Evolutionary conservation across 2,797 vertebrate species (phyloP).

Genomic region (Megaceryle alcyon): DNA sequence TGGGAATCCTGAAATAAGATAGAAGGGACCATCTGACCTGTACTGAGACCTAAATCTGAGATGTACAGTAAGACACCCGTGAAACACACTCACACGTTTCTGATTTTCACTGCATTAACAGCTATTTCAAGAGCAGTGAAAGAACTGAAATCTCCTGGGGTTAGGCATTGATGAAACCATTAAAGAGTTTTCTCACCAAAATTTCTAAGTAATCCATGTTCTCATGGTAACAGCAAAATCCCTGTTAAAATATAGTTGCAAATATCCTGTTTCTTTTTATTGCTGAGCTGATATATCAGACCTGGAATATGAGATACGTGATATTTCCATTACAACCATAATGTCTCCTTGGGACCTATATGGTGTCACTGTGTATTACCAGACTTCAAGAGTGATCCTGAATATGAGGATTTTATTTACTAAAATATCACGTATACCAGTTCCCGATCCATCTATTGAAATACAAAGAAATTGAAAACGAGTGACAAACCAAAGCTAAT

Average conservation of each 20-base stretch:
- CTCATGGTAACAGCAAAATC: slow-evolving; percentile 70
- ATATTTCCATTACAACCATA: slow-evolving; percentile 71
- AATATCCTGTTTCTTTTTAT: slow-evolving; percentile 76
- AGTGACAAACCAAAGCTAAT: not conserved
- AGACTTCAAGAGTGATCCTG: slow-evolving; percentile 8
- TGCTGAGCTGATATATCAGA: slow-evolving; percentile 66
- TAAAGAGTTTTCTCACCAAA: slow-evolving; percentile 66
- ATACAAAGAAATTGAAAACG: not conserved
- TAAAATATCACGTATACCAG: not conserved
- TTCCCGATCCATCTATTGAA: not conserved
- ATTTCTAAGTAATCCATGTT: slow-evolving; percentile 67
- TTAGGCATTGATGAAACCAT: slow-evolving; percentile 54
- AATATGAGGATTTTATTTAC: slow-evolving; percentile 44
- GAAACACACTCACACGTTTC: not conserved
- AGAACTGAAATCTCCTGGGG: slow-evolving; percentile 9
- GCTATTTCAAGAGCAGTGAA: not conserved
- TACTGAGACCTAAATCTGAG: not conserved
- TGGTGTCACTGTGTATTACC: slow-evolving; percentile 44
- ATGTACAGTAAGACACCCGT: not conserved
- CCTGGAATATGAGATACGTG: slow-evolving; percentile 49
- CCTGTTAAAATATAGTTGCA: slow-evolving; percentile 67
- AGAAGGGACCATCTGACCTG: not conserved
- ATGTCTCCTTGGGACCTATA: slow-evolving; percentile 58
- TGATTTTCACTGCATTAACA: slow-evolving; percentile 34
- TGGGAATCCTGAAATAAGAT: not conserved